Base-by-base conservation (phyloP, 2,113 vertebrate species). In the Coreoperca whiteheadi region DNA sequence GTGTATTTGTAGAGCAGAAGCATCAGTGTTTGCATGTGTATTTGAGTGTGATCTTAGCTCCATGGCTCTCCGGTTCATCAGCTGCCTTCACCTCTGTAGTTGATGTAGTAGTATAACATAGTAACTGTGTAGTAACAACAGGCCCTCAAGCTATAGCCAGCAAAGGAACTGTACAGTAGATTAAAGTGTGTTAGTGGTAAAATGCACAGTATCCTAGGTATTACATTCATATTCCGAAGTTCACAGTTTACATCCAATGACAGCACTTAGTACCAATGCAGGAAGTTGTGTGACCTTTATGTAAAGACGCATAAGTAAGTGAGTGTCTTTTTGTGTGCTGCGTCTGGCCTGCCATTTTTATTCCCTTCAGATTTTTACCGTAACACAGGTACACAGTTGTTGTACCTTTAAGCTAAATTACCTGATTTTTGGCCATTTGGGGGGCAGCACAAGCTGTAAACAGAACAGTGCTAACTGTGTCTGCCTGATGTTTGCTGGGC, bases 1-100 rank as follows among this genome's bases (percentile, higher is more conserved):
- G 71, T 75, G 87, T 23, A 63, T 70, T 69, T 51, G 48, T 39
- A 53, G 39, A 84, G 85, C 30, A 50, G 66, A 30, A 32, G 66
- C 66, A 63, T 76, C n/a, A 41, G 30, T 51, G 68, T 72, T 54
- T 74, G 9, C 78, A 51, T 61, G 71, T 46, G 37, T 46, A 20
- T 87, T 51, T 70, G 37, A 87, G 74, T 67, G 34, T 41, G 70
- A 82, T 77, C 50, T 32, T n/a, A 59, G 61, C 59, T 79, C n/a
- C 50, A 1, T 8, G 21, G 34, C 53, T 82, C 65, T 70, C 81
- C 43, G 23, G 69, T 39, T 63, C 74, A 83, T 74, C 34, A 53
- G 68, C 59, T 18, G 37, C 53, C 23, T 43, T 32, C 46, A 60
- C 60, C 25, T 37, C 25, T 70, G 32, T 34, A 34, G 32, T 21